Evolutionary conservation across 2,888 invertebrate species (phyloP), one percentile per base, ranked within the genome.

Genomic region (Calephelis perditalis): DNA sequence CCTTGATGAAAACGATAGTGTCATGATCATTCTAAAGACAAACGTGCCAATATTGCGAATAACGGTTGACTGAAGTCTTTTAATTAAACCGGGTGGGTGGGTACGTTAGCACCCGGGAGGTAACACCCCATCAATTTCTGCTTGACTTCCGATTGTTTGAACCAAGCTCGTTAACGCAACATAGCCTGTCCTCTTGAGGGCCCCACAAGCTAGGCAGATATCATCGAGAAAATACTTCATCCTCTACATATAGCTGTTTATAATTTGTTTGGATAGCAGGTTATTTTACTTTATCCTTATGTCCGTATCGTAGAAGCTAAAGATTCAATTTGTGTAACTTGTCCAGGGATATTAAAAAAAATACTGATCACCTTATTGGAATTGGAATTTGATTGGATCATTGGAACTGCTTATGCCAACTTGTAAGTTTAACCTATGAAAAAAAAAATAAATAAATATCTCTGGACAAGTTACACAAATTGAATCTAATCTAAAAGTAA

Each of bases 1-100:
- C 63, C 58, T 64, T 52, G 58, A 57, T 15, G 64, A 62, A 73
- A 73, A 73, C 71, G 66, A 73, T 74, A 72, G 73, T 76, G 73
- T 75, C 68, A 69, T 70, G 71, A 73, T 72, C 74, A 74, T 78
- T 74, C 73, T 70, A 68, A 64, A 61, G 66, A 77, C 78, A 77
- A 81, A 79, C 77, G 77, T 76, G 74, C 73, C 81, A 75, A 85
- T 87, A 85, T 84, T 81, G 81, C 82, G 74, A 81, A 77, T 78
- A 77, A 80, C 85, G 85, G 74, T 77, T 82, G 83, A 87, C 75
- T 85, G 84, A 84, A 86, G 84, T 79, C 82, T 87, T 88, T 88
- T 88, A 87, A 87, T 88, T 89, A 87, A 68, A 86, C 75, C 67
- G 65, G 63, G 72, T 70, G 73, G 71, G 54, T 35, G 57, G 67